Conservation (phyloP, 2,888 invertebrate genomes). For the Teleogryllus oceanicus region DNA sequence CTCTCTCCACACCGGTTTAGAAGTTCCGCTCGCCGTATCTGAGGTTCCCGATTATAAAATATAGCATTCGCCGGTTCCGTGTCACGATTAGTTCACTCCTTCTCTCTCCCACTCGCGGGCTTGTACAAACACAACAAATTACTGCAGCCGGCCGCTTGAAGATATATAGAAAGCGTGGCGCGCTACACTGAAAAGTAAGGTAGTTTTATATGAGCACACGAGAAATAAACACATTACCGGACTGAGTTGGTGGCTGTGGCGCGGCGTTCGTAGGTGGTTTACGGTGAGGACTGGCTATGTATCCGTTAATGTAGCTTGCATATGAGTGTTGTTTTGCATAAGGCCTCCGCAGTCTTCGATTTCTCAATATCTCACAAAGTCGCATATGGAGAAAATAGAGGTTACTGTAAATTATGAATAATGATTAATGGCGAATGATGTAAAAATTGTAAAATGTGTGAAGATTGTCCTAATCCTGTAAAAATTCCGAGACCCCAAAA, state of each 20-base stretch:
- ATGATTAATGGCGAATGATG: too few relatives aligned
- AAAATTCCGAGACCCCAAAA: too few relatives aligned
- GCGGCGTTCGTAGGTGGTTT: neutral
- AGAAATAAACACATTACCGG: neutral
- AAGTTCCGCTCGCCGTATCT: neutral
- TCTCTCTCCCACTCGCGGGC: neutral
- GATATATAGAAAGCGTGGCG: neutral
- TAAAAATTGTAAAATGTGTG: too few relatives aligned
- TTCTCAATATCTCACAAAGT: too few relatives aligned
- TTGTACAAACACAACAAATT: neutral
- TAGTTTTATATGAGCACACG: neutral
- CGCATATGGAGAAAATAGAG: too few relatives aligned
- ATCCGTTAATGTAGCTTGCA: too few relatives aligned
- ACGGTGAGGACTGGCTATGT: neutral
- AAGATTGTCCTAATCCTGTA: too few relatives aligned
- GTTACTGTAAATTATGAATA: too few relatives aligned
- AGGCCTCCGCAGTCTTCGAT: too few relatives aligned
- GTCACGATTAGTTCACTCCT: conserved; percentile 1
- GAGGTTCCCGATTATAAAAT: neutral
- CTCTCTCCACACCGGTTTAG: neutral
- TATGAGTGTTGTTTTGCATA: too few relatives aligned
- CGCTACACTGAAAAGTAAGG: neutral
- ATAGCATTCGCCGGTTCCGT: conserved; percentile 2
- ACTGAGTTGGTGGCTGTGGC: neutral
- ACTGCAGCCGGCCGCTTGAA: too few relatives aligned